phyloP scores from a whole-genome alignment of 2,888 invertebrate genomes.

The Suillia variegata region DNA sequence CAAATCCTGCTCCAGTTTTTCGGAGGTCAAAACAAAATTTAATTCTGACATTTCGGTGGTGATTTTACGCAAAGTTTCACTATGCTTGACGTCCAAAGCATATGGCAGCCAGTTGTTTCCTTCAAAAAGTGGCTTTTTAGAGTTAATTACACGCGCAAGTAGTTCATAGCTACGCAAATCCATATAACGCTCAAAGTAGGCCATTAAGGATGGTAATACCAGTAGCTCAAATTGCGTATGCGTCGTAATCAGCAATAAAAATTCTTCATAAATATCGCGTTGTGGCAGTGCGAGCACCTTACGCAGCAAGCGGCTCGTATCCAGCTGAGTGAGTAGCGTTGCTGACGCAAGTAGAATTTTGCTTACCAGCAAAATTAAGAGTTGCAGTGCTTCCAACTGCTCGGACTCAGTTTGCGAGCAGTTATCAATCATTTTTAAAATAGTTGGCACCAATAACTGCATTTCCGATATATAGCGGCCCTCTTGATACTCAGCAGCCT shows the following conservation, averaged over 20 bases:
- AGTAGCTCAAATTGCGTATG: slow-evolving; percentile 76
- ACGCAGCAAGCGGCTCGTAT: slow-evolving; percentile 71
- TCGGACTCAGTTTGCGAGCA: slow-evolving; percentile 16
- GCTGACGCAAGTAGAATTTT: slow-evolving; percentile 67
- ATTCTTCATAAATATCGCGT: slow-evolving; percentile 66
- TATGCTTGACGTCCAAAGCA: slow-evolving; percentile 65
- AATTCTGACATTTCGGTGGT: slow-evolving; percentile 40
- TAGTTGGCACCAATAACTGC: slow-evolving; percentile 65
- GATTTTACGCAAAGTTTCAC: slow-evolving; percentile 43
- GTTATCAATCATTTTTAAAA: slow-evolving; percentile 55
- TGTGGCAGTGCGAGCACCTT: slow-evolving; percentile 67
- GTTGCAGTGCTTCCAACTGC: slow-evolving; percentile 21
- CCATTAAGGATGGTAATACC: slow-evolving; percentile 71
- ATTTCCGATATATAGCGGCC: slow-evolving; percentile 70
- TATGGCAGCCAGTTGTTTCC: slow-evolving; percentile 72
- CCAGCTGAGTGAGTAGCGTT: slow-evolving; percentile 73
- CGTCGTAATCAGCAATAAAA: slow-evolving; percentile 70
- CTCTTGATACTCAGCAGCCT: slow-evolving; percentile 68
- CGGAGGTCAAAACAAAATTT: slow-evolving; percentile 26
- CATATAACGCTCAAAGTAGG: slow-evolving; percentile 66
- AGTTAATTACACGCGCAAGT: slow-evolving; percentile 69
- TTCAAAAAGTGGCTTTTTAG: slow-evolving; percentile 67
- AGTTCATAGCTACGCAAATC: slow-evolving; percentile 66
- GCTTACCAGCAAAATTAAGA: slow-evolving; percentile 62
- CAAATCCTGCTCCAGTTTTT: slow-evolving; percentile 57